Base-by-base conservation (phyloP, 2,888 invertebrate species). In the Julus scanicus region DNA sequence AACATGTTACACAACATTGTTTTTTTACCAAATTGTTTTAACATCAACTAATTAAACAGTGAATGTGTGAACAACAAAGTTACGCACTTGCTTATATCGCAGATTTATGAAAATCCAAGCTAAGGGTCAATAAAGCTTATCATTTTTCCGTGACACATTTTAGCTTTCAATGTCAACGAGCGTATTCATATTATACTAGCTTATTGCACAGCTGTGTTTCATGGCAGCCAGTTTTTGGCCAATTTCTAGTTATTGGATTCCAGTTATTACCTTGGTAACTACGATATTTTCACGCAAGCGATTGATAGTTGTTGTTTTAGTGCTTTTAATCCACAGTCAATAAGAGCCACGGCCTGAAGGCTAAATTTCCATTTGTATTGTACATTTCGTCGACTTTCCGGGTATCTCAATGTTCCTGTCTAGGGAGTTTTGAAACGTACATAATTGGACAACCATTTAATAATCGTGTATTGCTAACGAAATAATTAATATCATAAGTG, bases 151-250 rank as follows among this genome's bases (percentile, higher is more conserved):
- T 17, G 15, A n/a, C 63, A 63, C n/a, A n/a, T 63, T 63, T 63
- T n/a, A 4, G 63, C 29, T 15, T 63, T 63, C 63, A 63, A n/a
- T 63, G 63, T 63, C 63, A 63, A 2, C 63, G 6, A 63, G 63
- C 63, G 4, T 63, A 44, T 63, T n/a, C 17, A 63, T n/a, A n/a
- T 17, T n/a, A 63, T n/a, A n/a, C n/a, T n/a, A n/a, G n/a, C n/a
- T n/a, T 63, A 63, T 63, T 63, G 63, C 63, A n/a, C 15, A 63
- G 20, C 6, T n/a, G 8, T n/a, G n/a, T 63, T 63, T 63, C 63
- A 63, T 63, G 63, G 63, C n/a, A 63, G 17, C n/a, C n/a, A 63
- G 63, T 63, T 63, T 63, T 63, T 63, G 63, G n/a, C 63, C n/a
- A n/a, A 63, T n/a, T 63, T n/a, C 3, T 4, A 63, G 63, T 1